Evolutionary conservation across 2,888 invertebrate species (phyloP).

Genomic region (Tenodera sinensis): DNA sequence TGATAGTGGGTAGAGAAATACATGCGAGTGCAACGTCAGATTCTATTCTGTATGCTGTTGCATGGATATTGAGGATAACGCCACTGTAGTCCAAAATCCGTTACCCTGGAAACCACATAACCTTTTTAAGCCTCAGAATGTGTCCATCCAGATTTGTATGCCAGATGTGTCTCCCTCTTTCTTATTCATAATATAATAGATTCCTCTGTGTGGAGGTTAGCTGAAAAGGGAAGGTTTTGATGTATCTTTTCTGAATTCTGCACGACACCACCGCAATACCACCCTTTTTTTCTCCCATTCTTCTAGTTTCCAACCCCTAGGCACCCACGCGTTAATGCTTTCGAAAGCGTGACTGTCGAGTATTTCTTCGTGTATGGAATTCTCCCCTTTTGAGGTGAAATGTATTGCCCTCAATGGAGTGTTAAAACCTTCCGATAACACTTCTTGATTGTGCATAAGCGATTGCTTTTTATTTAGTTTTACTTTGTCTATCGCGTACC

Average conservation of each 20-base stretch:
- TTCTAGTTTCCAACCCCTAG: neutral
- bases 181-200: constrained; percentile 6
- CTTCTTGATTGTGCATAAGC: neutral
- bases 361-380: neutral
- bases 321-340: constrained; percentile 2
- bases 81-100: neutral
- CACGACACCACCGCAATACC: neutral
- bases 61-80: neutral
- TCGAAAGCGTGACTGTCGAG: neutral
- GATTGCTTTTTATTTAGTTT: neutral
- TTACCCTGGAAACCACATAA: neutral
- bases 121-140: neutral
- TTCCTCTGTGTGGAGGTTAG: neutral
- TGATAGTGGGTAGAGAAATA: too few species aligned
- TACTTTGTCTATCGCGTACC: too few species aligned
- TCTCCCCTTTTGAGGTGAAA: neutral
- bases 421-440: neutral
- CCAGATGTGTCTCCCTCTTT: neutral
- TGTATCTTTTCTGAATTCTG: constrained; percentile 4
- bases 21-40: too few species aligned
- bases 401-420: neutral
- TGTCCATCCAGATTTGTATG: neutral
- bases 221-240: neutral
- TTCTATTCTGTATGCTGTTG: too few species aligned
- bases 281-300: neutral